Evolutionary conservation across 2,113 vertebrate species (phyloP), one percentile per base, ranked within the genome.

Genomic region (Halichoeres trimaculatus): DNA sequence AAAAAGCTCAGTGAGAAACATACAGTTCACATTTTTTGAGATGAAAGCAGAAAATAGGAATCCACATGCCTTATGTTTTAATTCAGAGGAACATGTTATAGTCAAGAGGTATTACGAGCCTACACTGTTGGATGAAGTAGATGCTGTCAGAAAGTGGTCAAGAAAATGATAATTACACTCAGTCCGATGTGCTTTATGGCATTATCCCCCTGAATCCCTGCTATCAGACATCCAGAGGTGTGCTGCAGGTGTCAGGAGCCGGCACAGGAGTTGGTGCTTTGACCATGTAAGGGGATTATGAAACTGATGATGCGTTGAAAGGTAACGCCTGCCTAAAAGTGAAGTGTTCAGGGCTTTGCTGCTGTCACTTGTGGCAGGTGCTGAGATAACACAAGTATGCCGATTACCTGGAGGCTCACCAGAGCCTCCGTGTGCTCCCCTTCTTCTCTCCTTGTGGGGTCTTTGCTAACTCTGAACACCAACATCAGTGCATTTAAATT

Each of bases 281-380:
- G 90, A 88, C 89, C 90, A 87, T 86, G 87, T 91, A 91, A 92
- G 88, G 88, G 92, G 91, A 92, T 92, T 94, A 90, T 84, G 83
- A 92, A 92, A 91, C 76, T 93, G 93, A 92, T 94, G 93, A 93
- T 88, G 89, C 71, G 85, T 81, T 92, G 87, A 91, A 93, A 91
- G 89, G 87, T 88, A 90, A 84, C 86, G 86, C 80, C 84, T 88
- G 92, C 89, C 88, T 82, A 81, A 85, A 89, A 88, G 78, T 90
- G 89, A 92, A 91, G 90, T 81, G 85, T 88, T 84, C 77, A 76
- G 84, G 81, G 86, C 85, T 91, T 81, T 85, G 76, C 87, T 22
- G 84, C 89, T 82, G 91, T 87, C 88, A 90, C 61, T 84, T 66
- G 78, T 90, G 91, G 76, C 89, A 92, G 85, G 84, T 88, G 85